Evolutionary conservation across 2,113 vertebrate genomes (phyloP), one percentile per base, ranked within the genome.

Genomic region (Scortum barcoo): DNA sequence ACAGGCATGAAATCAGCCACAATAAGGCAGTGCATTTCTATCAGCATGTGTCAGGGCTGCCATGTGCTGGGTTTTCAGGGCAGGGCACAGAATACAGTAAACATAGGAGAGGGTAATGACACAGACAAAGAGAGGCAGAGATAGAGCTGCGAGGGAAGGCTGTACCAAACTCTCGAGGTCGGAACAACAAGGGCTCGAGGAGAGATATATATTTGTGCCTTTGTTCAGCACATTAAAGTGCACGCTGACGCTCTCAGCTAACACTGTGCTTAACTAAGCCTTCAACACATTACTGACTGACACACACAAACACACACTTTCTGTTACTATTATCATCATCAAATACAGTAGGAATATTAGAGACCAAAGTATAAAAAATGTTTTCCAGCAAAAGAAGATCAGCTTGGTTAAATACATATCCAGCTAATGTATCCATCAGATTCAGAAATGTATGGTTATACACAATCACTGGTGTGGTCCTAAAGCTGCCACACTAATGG

Each of bases 1-100:
- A 73, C 61, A 87, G 62, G 68, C 82, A 78, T 70, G 73, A 84
- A 80, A 86, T 81, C 73, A 83, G 63, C 56, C 70, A 48, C 63
- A 58, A 63, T 65, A 53, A 46, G 46, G 48, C 14, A 42, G 22
- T 1, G 12, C 46, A 9, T 83, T 28, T 61, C 33, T 57, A 28
- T 53, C 28, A 16, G 40, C 28, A 38, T 42, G 28, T 54, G 48
- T 7, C n/a, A 30, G 42, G 40, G 9, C 53, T 50, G 72, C 69
- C 66, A 26, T 51, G 79, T 57, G 30, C 26, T 60, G 30, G 58
- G 76, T 63, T 79, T 67, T 67, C 66, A 76, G 75, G 75, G 72
- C 51, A 79, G 66, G 75, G 44, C 80, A 84, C 33, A 51, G 30
- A 53, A 56, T 12, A 61, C 40, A 40, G 72, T 17, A 66, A 65